Base-by-base conservation (phyloP, 2,113 vertebrate species). In the Sinocyclocheilus anophthalmus region DNA sequence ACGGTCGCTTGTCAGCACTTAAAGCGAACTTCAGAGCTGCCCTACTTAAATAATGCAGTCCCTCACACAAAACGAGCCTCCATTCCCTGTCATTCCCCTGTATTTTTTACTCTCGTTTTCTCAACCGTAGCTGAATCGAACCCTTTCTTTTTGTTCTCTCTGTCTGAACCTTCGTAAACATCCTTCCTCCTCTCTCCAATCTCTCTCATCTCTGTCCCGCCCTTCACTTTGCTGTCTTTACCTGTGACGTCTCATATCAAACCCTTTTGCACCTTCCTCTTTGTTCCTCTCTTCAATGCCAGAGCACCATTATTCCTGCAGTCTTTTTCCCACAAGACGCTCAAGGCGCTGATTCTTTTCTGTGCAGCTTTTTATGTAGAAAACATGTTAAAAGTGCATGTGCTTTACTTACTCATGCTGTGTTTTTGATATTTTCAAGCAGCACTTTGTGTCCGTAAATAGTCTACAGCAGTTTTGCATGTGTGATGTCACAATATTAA, bases 131-230 rank as follows among this genome's bases (percentile, higher is more conserved):
- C 81, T 83, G 48, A 83, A 84, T 84, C 22, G 67, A 73, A 73
- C 69, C 82, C 69, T 39, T 59, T 55, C 69, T 59, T 83, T 83
- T 76, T 88, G 89, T 87, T 87, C 91, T 89, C 93, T 92, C 85
- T 90, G 92, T 93, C 92, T 87, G 84, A 88, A 88, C 84, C 63
- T 83, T 67, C 72, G 81, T 75, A 67, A 67, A 26, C 80, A 24
- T 67, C 26, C 57, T 83, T 82, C 85, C 63, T n/a, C n/a, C n/a
- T n/a, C n/a, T n/a, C n/a, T n/a, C n/a, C n/a, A n/a, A n/a, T 10
- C 82, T 85, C 81, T 77, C 45, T 78, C 85, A 84, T 84, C 82
- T 86, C 85, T 76, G 80, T 84, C 88, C 77, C 13, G 53, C 37
- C 65, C 80, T 76, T 78, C 83, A 50, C 70, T 57, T 48, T 67